Evolutionary conservation across 2,113 vertebrate species (phyloP).

Genomic region (Leptocoma aspasia): DNA sequence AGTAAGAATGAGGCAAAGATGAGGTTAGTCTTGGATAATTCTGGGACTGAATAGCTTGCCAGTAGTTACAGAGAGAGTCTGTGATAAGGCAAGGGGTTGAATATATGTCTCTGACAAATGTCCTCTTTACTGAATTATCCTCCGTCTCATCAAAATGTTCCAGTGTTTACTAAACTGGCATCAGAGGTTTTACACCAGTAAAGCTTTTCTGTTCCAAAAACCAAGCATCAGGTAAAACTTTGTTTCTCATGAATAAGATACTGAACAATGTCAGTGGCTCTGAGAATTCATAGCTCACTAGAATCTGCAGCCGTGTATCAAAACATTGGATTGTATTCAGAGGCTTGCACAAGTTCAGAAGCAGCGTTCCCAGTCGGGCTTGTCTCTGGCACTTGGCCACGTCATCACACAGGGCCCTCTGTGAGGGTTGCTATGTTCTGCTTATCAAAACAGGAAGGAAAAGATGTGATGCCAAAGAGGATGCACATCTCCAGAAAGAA

Average conservation of each 20-base stretch:
- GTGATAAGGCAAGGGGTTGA: not conserved
- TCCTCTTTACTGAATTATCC: not conserved
- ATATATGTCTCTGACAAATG: not conserved
- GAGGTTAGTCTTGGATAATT: not conserved
- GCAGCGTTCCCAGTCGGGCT: not conserved
- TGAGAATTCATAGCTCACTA: not conserved
- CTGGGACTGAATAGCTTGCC: not conserved
- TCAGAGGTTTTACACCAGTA: not conserved
- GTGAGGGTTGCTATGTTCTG: not conserved
- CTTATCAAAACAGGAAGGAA: constrained; percentile 55
- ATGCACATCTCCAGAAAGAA: not conserved
- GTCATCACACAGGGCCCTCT: not conserved
- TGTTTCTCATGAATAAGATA: not conserved
- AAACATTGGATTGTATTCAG: not conserved
- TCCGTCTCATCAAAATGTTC: not conserved
- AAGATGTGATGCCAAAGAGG: constrained; percentile 10
- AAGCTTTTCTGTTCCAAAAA: not conserved
- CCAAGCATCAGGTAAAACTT: not conserved
- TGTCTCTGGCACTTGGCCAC: not conserved
- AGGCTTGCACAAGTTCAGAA: not conserved
- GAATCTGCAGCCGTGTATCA: not conserved
- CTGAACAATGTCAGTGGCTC: not conserved
- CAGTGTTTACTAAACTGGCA: not conserved
- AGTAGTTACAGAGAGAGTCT: not conserved
- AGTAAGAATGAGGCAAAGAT: not conserved